Percentiles rank a stretch among this genome's conserved stretches.
phyloP scores from a whole-genome alignment of 2,113 vertebrate genomes.

The Anoura caudifer region DNA sequence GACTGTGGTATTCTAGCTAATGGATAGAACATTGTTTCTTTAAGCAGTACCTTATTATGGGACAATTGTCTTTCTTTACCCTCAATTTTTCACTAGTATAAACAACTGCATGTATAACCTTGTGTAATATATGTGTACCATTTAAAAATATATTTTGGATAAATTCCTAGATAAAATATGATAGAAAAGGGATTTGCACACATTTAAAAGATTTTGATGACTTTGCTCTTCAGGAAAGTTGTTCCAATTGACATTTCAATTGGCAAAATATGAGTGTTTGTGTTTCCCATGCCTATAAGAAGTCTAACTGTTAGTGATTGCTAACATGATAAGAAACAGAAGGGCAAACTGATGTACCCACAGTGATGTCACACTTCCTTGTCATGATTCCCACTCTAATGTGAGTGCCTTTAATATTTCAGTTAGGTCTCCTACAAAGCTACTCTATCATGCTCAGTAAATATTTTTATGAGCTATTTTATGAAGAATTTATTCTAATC shows the following conservation, averaged over 20 bases:
- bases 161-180: not conserved
- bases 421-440: not conserved
- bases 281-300: not conserved
- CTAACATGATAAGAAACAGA: not conserved
- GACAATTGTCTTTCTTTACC: not conserved
- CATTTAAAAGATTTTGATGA: not conserved
- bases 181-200: not conserved
- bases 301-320: not conserved
- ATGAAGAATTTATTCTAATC: not conserved
- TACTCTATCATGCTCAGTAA: not conserved
- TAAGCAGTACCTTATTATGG: not conserved
- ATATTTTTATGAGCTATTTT: not conserved
- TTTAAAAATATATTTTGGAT: not conserved
- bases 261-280: not conserved
- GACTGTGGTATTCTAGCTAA: not conserved
- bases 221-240: not conserved
- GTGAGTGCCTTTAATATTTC: not conserved
- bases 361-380: not conserved
- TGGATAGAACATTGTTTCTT: not conserved
- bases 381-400: not conserved
- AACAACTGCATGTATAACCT: not conserved
- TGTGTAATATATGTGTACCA: not conserved
- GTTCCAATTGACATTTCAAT: not conserved
- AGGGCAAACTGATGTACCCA: not conserved
- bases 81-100: not conserved